phyloP scores from a whole-genome alignment of 2,113 vertebrate genomes.

The Paramormyrops kingsleyae region DNA sequence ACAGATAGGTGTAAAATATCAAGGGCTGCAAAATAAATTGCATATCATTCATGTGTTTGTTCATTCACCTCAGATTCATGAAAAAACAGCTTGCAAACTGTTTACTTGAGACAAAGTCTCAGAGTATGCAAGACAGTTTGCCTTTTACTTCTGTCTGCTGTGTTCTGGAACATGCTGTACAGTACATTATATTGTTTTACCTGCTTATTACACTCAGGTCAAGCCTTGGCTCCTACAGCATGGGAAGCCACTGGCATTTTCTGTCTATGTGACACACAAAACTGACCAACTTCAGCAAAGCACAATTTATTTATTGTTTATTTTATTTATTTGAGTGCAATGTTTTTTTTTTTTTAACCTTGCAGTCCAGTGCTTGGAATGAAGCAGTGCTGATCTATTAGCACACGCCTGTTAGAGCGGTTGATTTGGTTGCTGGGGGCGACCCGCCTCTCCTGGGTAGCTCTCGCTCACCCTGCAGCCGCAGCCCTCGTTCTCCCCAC shows the following conservation, averaged over 20 bases:
- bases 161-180: not conserved
- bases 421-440: not conserved
- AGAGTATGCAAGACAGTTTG: not conserved
- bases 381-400: too few relatives aligned
- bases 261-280: not conserved
- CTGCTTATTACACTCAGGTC: not conserved
- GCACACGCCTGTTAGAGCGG: not conserved
- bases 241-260: not conserved
- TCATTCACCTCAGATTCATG: not conserved
- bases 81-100: not conserved
- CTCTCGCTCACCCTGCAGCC: not conserved
- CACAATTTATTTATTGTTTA: not conserved
- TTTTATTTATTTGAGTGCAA: not conserved
- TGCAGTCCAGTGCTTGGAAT: not conserved
- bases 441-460: not conserved
- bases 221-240: not conserved
- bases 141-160: not conserved
- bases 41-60: not conserved
- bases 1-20: not conserved
- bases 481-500: not conserved
- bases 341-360: not conserved
- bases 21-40: not conserved
- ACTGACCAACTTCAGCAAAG: too few relatives aligned
- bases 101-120: not conserved
- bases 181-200: not conserved